Evolutionary conservation across 2,797 vertebrate species (phyloP).

Genomic region (Sternarchorhynchus goeldii): DNA sequence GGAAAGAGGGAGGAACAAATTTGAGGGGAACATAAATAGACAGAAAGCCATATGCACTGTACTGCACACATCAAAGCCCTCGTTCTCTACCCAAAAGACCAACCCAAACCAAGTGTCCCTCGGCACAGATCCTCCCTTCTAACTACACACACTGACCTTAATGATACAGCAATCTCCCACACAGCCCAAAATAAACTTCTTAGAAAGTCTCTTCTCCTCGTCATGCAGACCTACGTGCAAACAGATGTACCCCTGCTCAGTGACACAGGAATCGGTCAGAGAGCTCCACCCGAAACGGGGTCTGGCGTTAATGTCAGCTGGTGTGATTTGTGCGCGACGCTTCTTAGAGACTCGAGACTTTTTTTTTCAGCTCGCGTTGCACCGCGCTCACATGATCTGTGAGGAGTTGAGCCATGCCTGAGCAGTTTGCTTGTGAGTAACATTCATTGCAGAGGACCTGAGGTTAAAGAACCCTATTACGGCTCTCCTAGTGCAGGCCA

Average conservation of each 20-base stretch:
- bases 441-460: background rate
- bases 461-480: constrained; percentile 22
- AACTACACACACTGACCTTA: constrained; percentile 57
- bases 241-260: constrained; percentile 6
- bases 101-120: constrained; percentile 36
- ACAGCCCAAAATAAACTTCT: constrained; percentile 54
- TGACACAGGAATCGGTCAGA: background rate
- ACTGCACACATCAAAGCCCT: constrained; percentile 56
- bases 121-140: constrained; percentile 26
- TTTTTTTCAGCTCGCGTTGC: constrained; percentile 27
- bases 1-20: background rate
- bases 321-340: background rate
- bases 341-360: constrained; percentile 7
- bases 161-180: constrained; percentile 56
- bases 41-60: constrained; percentile 42
- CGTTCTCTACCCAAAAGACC: constrained; percentile 26
- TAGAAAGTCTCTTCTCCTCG: constrained; percentile 21
- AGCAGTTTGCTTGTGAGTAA: background rate
- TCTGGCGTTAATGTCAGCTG: background rate
- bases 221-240: constrained; percentile 33
- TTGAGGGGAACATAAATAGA: constrained; percentile 36
- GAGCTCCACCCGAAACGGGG: constrained; percentile 8
- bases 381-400: constrained; percentile 38
- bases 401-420: background rate
- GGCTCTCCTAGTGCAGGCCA: constrained; percentile 30